Evolutionary conservation across 2,113 vertebrate genomes (phyloP).

Genomic region (Tragelaphus imberbis): DNA sequence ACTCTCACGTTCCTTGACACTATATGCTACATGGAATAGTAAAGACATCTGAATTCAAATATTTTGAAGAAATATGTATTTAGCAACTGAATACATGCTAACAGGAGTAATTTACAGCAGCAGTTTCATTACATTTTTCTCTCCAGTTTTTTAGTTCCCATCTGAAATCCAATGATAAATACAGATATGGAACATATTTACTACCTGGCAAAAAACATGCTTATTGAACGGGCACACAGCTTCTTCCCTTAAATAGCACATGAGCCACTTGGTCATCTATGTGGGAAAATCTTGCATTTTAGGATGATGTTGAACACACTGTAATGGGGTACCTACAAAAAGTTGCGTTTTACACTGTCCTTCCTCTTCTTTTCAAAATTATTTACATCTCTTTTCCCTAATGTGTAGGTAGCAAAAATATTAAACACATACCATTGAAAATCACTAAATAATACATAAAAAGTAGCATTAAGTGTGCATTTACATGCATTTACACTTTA

Average conservation of each 20-base stretch:
- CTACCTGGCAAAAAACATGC: slow-evolving; percentile 72
- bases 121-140: slow-evolving; percentile 84
- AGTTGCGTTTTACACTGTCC: slow-evolving; percentile 81
- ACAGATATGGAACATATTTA: slow-evolving; percentile 80
- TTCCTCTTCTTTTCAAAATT: slow-evolving; percentile 83
- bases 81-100: slow-evolving; percentile 96
- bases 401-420: slow-evolving; percentile 87
- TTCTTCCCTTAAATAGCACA: slow-evolving; percentile 79
- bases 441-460: slow-evolving; percentile 85
- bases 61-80: slow-evolving; percentile 98
- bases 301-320: slow-evolving; percentile 72
- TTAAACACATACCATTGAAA: slow-evolving; percentile 88
- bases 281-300: slow-evolving; percentile 71
- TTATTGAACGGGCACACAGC: slow-evolving; percentile 71
- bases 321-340: slow-evolving; percentile 80
- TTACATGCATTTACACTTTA: slow-evolving; percentile 89
- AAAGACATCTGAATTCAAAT: slow-evolving; percentile 81
- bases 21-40: slow-evolving; percentile 67
- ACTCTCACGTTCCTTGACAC: slow-evolving; percentile 33
- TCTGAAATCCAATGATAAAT: slow-evolving; percentile 82
- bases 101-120: slow-evolving; percentile 95
- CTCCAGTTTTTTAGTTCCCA: slow-evolving; percentile 85
- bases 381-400: slow-evolving; percentile 88
- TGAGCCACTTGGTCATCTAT: slow-evolving; percentile 72
- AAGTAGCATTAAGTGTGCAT: slow-evolving; percentile 84